Evolutionary conservation across 1,140 invertebrate genomes (phyloP).

Genomic region (Pogonognathellus flavescens): DNA sequence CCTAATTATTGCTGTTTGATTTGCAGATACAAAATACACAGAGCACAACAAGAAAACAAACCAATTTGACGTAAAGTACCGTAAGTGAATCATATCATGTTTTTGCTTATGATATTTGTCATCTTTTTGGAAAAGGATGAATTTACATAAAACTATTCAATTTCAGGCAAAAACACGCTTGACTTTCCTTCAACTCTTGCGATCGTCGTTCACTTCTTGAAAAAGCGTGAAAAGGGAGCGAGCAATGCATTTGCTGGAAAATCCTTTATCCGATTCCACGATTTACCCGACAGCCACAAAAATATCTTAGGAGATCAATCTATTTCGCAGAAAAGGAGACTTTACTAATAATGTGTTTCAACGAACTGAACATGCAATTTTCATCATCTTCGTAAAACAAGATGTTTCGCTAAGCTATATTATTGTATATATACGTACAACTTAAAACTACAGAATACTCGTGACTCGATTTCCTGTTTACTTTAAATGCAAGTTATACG

Average conservation of each 20-base stretch:
- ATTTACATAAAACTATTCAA: not conserved
- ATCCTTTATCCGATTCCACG: not conserved
- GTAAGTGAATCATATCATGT: slow-evolving; percentile 45
- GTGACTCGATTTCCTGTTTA: too few species aligned
- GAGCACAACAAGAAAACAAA: slow-evolving; percentile 60
- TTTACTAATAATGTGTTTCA: not conserved
- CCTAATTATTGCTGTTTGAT: too few species aligned
- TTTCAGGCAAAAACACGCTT: slow-evolving; percentile 54
- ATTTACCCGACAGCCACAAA: slow-evolving; percentile 18
- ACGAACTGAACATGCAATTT: too few species aligned
- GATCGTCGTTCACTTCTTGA: slow-evolving; percentile 58
- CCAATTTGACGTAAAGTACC: slow-evolving; percentile 55
- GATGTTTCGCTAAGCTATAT: too few species aligned
- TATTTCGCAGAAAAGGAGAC: not conserved
- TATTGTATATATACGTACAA: too few species aligned
- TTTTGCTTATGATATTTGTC: too few species aligned
- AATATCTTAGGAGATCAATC: not conserved
- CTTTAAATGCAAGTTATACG: too few species aligned
- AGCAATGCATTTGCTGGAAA: slow-evolving; percentile 56
- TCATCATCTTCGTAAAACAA: too few species aligned
- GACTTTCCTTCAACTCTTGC: slow-evolving; percentile 59
- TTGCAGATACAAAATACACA: slow-evolving; percentile 58
- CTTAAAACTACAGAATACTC: too few species aligned
- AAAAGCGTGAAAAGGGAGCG: slow-evolving; percentile 44
- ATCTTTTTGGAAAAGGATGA: not conserved